Base-by-base conservation (phyloP, 1,140 invertebrate genomes). In the Marisa cornuarietis region DNA sequence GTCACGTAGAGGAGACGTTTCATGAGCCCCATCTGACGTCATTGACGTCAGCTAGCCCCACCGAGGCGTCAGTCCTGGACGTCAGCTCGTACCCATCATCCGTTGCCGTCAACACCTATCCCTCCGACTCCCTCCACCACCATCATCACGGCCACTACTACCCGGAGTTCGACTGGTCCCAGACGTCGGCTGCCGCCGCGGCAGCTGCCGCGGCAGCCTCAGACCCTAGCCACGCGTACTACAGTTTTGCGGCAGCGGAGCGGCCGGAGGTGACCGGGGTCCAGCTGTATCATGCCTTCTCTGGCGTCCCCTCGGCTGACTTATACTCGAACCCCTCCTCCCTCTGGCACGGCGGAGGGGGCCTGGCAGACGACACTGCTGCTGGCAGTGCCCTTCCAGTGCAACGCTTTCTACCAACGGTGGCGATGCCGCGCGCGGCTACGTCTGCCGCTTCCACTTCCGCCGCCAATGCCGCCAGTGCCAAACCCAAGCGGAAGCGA, bases 401-500 rank as follows among this genome's bases (percentile, higher is more conserved):
- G 18, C 78, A 79, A 61, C 77, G 65, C 10, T 75, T 26, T 14
- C 77, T 76, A 11, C 76, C 80, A 1, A 16, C 54, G 11, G 51
- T 76, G 68, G 0, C 66, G 42, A 26, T 68, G 68, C 58, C 61
- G 22, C 42, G 65, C 8, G 20, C 49, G 13, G 14, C 65, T 62
- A 49, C 72, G 2, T 65, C 78, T 58, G 66, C 58, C 68, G 10
- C n/a, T 3, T 68, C 61, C 63, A n/a, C 65, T 4, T 18, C 68
- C 16, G 18, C 68, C 14, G 42, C 77, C 18, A 42, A 54, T 14
- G 71, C 52, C n/a, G 6, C 66, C 31, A 73, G 42, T 18, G 66
- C 71, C n/a, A 88, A 87, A 78, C 83, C 86, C 26, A 89, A 89
- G 79, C 80, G 88, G 26, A 86, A 84, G 74, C 82, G 88, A 9